phyloP scores from a whole-genome alignment of 53 echinoderm and acorn worm species.

The Apostichopus leukothele region DNA sequence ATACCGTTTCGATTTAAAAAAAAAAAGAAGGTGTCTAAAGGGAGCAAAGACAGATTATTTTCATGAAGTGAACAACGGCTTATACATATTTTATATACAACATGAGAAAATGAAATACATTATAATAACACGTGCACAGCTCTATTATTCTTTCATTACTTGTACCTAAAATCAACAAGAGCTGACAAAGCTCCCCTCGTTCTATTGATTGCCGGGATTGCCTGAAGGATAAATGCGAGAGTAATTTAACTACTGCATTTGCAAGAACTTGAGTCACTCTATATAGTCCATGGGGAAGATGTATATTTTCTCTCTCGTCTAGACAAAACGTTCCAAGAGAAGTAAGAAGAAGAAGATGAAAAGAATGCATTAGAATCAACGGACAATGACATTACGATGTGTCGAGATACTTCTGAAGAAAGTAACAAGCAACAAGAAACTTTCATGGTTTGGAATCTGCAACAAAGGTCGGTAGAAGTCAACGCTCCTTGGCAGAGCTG shows the following conservation, averaged over 20 bases:
- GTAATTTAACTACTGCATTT: background rate
- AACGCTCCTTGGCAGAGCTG: background rate
- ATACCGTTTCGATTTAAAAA: no score
- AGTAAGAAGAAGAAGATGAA: background rate
- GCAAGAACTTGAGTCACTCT: background rate
- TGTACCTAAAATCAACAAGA: background rate
- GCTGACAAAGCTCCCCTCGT: background rate
- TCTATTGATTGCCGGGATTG: background rate
- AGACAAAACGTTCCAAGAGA: background rate
- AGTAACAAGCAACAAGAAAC: background rate
- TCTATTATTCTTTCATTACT: background rate
- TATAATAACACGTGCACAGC: no score
- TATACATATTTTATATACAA: no score
- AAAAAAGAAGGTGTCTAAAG: no score
- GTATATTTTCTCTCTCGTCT: background rate
- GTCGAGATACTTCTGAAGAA: background rate
- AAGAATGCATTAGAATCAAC: background rate
- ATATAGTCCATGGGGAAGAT: background rate
- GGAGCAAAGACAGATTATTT: no score
- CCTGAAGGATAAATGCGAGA: background rate
- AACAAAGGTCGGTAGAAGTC: background rate
- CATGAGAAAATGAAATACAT: no score
- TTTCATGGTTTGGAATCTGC: background rate
- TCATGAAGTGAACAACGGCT: no score
- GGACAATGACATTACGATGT: background rate